Percentiles rank a stretch among this genome's conserved stretches.
These are phyloP conservation scores for Fragum fragum DNA, from an alignment of 2,888 invertebrate species.

Conservation along the genomic window DNA sequence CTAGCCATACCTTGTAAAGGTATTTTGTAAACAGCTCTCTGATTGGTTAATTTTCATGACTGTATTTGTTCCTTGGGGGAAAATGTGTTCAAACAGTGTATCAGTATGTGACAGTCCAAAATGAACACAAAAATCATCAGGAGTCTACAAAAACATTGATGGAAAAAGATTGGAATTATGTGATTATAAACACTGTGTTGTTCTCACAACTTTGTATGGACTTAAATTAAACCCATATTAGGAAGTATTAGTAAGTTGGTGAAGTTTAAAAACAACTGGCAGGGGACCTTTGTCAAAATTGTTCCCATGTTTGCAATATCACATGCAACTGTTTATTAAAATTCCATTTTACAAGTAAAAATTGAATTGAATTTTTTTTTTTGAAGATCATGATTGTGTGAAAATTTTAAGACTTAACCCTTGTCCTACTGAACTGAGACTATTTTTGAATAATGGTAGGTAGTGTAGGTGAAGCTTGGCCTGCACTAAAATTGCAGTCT, in stretches of 20 bases:
- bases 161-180: conserved; percentile 22
- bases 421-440: too few species aligned
- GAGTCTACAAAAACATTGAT: not conserved
- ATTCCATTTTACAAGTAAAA: too few species aligned
- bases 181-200: conserved; percentile 4
- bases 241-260: conserved; percentile 13
- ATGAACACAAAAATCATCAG: not conserved
- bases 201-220: conserved; percentile 1
- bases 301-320: not conserved
- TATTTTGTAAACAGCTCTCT: conserved; percentile 19
- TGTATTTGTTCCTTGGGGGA: conserved; percentile 22
- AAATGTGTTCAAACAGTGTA: conserved; percentile 31
- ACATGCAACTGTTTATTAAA: too few species aligned
- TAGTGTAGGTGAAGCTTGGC: too few species aligned
- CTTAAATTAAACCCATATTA: not conserved
- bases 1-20: conserved; percentile 21
- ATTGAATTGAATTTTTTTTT: too few species aligned
- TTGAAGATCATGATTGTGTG: not conserved
- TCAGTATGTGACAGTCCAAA: conserved; percentile 13
- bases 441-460: too few species aligned
- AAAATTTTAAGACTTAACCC: not conserved
- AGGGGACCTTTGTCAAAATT: not conserved
- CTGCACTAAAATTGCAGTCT: too few species aligned
- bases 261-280: conserved; percentile 5
- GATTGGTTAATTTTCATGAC: conserved; percentile 20